Percentiles rank a stretch among this genome's conserved stretches.
Evolutionary conservation across 2,113 vertebrate genomes (phyloP).

Genomic region (Candoia aspera): DNA sequence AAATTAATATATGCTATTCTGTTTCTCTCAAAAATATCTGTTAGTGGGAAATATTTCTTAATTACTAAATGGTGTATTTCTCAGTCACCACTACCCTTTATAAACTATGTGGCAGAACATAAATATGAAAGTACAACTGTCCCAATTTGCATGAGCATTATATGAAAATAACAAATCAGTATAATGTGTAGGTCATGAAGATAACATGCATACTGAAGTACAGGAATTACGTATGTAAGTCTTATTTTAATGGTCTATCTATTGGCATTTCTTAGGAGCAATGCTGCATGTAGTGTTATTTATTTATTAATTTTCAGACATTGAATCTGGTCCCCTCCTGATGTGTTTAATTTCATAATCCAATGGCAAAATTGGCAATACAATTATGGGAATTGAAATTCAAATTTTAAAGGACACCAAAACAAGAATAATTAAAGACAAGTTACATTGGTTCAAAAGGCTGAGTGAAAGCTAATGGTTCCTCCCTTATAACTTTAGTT

Average conservation of each 20-base stretch:
- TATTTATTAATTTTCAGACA: no score
- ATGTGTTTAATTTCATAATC: no score
- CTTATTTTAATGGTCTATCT: neutral
- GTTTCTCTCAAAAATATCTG: conserved; percentile 2
- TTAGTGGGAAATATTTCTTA: neutral
- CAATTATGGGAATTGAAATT: no score
- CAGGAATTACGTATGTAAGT: neutral
- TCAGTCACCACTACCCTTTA: conserved; percentile 3
- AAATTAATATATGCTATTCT: conserved; percentile 18
- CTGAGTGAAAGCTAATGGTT: no score
- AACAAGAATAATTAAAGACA: no score
- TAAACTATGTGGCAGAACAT: conserved; percentile 14
- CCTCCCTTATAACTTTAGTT: no score
- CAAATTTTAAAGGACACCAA: no score
- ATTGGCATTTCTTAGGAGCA: neutral
- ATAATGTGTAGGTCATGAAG: neutral
- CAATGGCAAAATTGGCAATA: no score
- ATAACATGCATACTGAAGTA: neutral
- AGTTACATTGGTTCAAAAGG: no score
- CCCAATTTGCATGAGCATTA: neutral
- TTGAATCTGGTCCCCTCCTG: no score
- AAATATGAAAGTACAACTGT: conserved; percentile 21
- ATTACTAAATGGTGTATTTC: neutral
- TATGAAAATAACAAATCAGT: neutral
- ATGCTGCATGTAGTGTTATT: no score